Percentiles rank a stretch among this genome's conserved stretches.
Evolutionary conservation across 2,888 invertebrate genomes (phyloP).

Genomic region (Zootermopsis nevadensis): DNA sequence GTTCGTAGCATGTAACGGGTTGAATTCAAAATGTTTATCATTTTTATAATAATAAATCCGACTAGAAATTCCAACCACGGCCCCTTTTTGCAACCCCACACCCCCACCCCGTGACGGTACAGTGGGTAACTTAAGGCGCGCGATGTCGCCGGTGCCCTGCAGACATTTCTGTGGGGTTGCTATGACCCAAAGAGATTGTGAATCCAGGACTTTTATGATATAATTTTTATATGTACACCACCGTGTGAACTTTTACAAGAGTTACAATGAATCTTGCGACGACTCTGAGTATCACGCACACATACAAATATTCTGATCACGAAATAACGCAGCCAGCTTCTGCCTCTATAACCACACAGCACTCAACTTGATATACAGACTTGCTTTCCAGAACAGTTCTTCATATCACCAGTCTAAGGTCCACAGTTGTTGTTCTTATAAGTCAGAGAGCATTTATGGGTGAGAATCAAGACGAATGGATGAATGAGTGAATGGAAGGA

Average conservation of each 20-base stretch:
- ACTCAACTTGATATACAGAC: not conserved
- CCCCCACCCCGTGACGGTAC: not conserved
- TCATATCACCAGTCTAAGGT: too few relatives aligned
- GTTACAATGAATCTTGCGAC: too few relatives aligned
- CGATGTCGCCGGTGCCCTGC: not conserved
- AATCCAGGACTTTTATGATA: not conserved
- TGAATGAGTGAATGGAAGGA: too few relatives aligned
- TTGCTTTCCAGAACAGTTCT: too few relatives aligned
- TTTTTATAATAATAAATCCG: too few relatives aligned
- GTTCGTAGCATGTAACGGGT: too few relatives aligned
- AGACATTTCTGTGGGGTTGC: not conserved
- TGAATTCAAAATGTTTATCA: too few relatives aligned
- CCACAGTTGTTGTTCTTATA: too few relatives aligned
- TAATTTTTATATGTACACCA: not conserved
- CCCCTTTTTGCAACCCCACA: not conserved
- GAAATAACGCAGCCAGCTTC: not conserved
- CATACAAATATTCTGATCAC: conserved; percentile 5
- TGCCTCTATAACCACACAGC: not conserved
- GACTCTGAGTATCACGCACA: too few relatives aligned
- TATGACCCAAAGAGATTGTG: not conserved
- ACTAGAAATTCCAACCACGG: too few relatives aligned
- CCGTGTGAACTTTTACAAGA: not conserved
- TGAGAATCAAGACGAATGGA: too few relatives aligned
- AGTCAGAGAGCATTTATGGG: too few relatives aligned
- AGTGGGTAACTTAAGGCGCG: not conserved